Evolutionary conservation across 2,888 invertebrate species (phyloP), one percentile per base, ranked within the genome.

Genomic region (Pseudococcus jackbeardsleyi): DNA sequence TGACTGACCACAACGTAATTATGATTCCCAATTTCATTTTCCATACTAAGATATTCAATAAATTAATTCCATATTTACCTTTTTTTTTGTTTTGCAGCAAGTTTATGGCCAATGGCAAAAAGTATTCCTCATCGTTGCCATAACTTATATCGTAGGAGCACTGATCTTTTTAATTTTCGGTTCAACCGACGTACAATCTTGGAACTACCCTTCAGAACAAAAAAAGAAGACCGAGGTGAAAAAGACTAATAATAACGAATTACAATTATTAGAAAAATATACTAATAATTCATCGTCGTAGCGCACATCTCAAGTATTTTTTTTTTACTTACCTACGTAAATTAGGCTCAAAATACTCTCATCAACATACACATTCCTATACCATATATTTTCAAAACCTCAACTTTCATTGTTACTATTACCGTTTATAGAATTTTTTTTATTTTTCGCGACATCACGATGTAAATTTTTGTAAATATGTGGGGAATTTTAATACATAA

Each of bases 61-160:
- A 46, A 33, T 17, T 50, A 3, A 11, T 79, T n/a, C 26, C 26
- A 17, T 54, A 5, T n/a, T 39, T 26, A 68, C 42, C 89, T 33
- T 26, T 89, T 89, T 89, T 84, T 86, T 84, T 8, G 3, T 46
- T 68, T 91, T 91, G 26, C 91, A 94, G 94, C 94, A 95, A 92
- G 95, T 95, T 0, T 95, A 95, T 90, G 93, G 93, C 33, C 95
- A 95, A 90, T 97, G 97, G 97, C 94, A 94, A 91, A 94, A 94
- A 88, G 95, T 97, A 0, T 97, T 97, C 92, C 95, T 95, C 93
- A 95, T 96, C 85, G 92, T 97, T 22, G 95, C 95, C 0, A 93
- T 92, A 3, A 94, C 95, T 0, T 97, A 97, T 91, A 91, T 94
- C 0, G 91, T 93, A 0, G 96, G 96, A 0, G 94, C 95, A 0